Percentiles rank a stretch among this genome's conserved stretches.
phyloP scores from a whole-genome alignment of 2,888 invertebrate species.

The Stramonita haemastoma region DNA sequence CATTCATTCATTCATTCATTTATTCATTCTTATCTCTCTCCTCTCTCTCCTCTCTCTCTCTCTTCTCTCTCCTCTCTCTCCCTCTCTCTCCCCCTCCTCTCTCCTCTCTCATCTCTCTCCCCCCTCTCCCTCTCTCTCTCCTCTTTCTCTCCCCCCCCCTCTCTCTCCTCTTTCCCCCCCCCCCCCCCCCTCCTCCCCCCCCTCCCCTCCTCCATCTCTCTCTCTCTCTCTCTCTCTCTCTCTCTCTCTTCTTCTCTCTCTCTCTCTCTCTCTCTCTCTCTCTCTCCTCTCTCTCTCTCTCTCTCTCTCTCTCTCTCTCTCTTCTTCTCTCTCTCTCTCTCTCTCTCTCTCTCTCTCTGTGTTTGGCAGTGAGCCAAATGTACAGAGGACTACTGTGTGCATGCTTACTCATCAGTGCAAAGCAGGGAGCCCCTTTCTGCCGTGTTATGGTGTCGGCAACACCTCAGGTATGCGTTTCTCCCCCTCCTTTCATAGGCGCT shows the following conservation, averaged over 20 bases:
- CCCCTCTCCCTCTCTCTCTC: neutral
- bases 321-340: constrained; percentile 17
- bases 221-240: constrained; percentile 31
- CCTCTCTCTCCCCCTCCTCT: neutral
- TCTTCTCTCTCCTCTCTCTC: too few species aligned
- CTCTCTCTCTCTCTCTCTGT: constrained; percentile 31
- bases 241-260: constrained; percentile 9
- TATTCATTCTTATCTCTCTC: too few species aligned
- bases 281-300: neutral
- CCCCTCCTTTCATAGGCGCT: too few species aligned
- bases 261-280: neutral
- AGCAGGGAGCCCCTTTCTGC: too few species aligned
- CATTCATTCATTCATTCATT: too few species aligned
- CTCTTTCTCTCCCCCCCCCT: neutral
- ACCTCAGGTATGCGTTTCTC: too few species aligned
- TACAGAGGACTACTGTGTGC: too few species aligned
- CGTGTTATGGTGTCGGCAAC: too few species aligned
- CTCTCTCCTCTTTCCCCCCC: neutral
- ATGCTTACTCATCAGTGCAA: too few species aligned
- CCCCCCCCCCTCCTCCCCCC: neutral
- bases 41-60: too few species aligned
- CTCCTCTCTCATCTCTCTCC: neutral
- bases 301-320: neutral
- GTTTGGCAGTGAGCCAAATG: neutral
- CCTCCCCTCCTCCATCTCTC: neutral